Percentiles rank a stretch among this genome's conserved stretches.
These are phyloP conservation scores for Clarias laeviceps DNA, from an alignment of 2,797 vertebrate genomes.

Conservation along the genomic window DNA sequence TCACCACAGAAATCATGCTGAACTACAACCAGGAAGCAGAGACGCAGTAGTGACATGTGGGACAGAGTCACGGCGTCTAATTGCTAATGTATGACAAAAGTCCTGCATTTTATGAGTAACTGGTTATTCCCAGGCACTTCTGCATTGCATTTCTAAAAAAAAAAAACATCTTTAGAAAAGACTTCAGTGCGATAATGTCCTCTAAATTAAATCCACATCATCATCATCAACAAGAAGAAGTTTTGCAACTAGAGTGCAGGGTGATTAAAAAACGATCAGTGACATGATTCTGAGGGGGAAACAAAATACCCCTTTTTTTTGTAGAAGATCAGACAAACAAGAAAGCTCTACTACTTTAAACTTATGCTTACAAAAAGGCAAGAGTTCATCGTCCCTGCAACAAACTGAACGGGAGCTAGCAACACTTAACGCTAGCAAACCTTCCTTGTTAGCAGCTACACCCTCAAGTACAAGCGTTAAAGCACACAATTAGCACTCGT, in stretches of 20 bases:
- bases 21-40: not conserved
- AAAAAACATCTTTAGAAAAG: not conserved
- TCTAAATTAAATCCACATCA: not conserved
- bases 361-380: not conserved
- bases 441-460: not conserved
- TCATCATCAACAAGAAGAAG: not conserved
- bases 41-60: not conserved
- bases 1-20: not conserved
- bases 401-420: not conserved
- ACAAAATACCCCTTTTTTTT: not conserved
- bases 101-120: not conserved
- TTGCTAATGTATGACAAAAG: not conserved
- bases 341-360: too few relatives aligned
- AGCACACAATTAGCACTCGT: not conserved
- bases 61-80: not conserved
- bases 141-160: not conserved
- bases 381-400: not conserved
- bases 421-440: not conserved
- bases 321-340: not conserved
- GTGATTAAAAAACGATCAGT: not conserved
- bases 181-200: not conserved
- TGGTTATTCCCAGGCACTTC: not conserved
- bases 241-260: not conserved
- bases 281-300: not conserved
- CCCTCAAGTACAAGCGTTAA: not conserved